phyloP scores from a whole-genome alignment of 2,797 vertebrate species.

The Tapirus indicus region DNA sequence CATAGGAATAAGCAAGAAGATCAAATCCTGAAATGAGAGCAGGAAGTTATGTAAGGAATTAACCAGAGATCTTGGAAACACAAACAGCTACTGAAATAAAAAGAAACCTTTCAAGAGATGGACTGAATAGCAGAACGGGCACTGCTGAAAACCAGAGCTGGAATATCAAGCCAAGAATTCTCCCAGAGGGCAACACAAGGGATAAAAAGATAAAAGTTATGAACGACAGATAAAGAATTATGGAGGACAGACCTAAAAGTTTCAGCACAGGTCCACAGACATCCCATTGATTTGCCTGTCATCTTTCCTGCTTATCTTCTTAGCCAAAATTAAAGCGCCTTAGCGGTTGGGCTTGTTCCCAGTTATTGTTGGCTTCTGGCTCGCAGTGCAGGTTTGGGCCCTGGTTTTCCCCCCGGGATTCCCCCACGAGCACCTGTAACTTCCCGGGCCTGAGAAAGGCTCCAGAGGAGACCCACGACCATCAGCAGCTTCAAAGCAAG shows the following conservation, averaged over 20 bases:
- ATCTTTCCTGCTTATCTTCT: neutral
- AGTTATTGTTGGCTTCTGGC: neutral
- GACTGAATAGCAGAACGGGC: neutral
- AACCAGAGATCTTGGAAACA: neutral
- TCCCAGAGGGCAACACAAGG: neutral
- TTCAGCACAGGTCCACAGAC: neutral
- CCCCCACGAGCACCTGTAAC: neutral
- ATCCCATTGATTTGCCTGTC: neutral
- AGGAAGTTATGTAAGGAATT: neutral
- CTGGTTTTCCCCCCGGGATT: neutral
- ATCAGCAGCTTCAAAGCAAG: conserved; percentile 43
- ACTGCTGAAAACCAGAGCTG: neutral
- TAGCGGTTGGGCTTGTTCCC: neutral
- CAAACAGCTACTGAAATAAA: neutral
- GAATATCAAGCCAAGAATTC: neutral
- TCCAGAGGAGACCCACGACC: neutral
- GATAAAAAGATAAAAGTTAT: neutral
- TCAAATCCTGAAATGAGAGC: neutral
- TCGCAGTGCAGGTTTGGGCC: neutral
- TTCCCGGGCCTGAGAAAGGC: neutral
- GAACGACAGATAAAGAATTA: neutral
- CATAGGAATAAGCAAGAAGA: neutral
- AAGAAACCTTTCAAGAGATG: neutral
- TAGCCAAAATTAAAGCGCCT: neutral
- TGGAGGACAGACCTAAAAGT: neutral